phyloP scores from a whole-genome alignment of 1,140 invertebrate species.

The Leguminivora glycinivorella region DNA sequence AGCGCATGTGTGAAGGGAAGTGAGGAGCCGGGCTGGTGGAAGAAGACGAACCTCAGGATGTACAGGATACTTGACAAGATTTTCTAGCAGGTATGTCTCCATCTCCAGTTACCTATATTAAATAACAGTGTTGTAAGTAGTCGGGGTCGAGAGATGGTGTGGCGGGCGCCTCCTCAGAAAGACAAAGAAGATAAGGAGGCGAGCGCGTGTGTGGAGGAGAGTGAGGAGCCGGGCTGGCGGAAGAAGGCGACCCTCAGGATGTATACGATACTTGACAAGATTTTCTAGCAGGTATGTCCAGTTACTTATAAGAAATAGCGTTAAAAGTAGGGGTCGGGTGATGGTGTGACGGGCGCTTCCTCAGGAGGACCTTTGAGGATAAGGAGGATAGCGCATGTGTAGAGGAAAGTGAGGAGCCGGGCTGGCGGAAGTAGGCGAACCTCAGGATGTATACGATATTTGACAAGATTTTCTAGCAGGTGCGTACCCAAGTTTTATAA shows the following conservation, averaged over 20 bases:
- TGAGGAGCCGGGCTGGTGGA: slow-evolving; percentile 56
- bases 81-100: slow-evolving; percentile 69
- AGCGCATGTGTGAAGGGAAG: slow-evolving; percentile 40
- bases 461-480: slow-evolving; percentile 76
- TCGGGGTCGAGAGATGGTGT: slow-evolving; percentile 53
- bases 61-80: slow-evolving; percentile 73
- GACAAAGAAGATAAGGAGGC: not conserved
- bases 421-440: slow-evolving; percentile 66
- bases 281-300: slow-evolving; percentile 68
- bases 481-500: slow-evolving; percentile 29
- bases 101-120: too few relatives aligned
- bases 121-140: too few relatives aligned
- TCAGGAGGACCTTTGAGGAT: slow-evolving; percentile 5
- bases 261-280: slow-evolving; percentile 73
- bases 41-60: slow-evolving; percentile 68
- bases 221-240: slow-evolving; percentile 54
- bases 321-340: too few relatives aligned
- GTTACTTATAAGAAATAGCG: too few relatives aligned
- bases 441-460: slow-evolving; percentile 71
- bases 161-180: slow-evolving; percentile 33
- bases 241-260: slow-evolving; percentile 68
- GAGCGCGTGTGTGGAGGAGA: slow-evolving; percentile 40
- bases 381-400: slow-evolving; percentile 17
- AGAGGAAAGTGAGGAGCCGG: slow-evolving; percentile 49
- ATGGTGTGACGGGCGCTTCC: slow-evolving; percentile 42